Conservation (phyloP, 2,888 invertebrate genomes). For the Drosophila prolongata region DNA sequence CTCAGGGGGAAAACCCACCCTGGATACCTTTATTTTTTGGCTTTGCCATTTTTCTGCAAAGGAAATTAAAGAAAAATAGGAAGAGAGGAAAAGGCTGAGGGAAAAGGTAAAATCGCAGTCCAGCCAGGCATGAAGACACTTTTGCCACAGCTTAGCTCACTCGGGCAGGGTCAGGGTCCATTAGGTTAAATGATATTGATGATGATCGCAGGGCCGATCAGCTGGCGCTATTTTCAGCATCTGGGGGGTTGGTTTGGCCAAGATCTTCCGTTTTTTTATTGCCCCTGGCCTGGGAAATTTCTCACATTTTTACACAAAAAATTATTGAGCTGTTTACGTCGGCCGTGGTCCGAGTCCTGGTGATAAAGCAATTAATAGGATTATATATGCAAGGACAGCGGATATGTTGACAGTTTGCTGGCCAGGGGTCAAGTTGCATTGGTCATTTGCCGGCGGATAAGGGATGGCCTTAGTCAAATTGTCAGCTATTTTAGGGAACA, state of each 20-base stretch:
- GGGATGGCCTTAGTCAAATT: slow-evolving; percentile 17
- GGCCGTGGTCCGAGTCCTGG: slow-evolving; percentile 47
- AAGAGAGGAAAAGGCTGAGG: slow-evolving; percentile 10
- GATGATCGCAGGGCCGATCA: slow-evolving; percentile 60
- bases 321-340: slow-evolving; percentile 68
- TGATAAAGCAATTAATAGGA: slow-evolving; percentile 80
- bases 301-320: slow-evolving; percentile 55
- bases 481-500: slow-evolving; percentile 3
- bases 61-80: slow-evolving; percentile 64
- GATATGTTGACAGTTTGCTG: slow-evolving; percentile 70
- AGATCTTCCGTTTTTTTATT: slow-evolving; percentile 9
- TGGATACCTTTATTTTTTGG: slow-evolving; percentile 13
- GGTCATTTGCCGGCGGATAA: slow-evolving; percentile 49
- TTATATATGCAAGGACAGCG: slow-evolving; percentile 67
- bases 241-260: slow-evolving; percentile 51
- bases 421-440: slow-evolving; percentile 66
- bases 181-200: slow-evolving; percentile 83
- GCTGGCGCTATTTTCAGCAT: slow-evolving; percentile 44
- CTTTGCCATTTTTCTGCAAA: slow-evolving; percentile 50
- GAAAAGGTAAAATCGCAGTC: slow-evolving; percentile 20
- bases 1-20: slow-evolving; percentile 49
- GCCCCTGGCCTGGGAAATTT: slow-evolving; percentile 52
- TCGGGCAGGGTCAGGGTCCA: slow-evolving; percentile 79
- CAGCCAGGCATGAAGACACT: slow-evolving; percentile 75
- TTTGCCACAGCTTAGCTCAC: slow-evolving; percentile 79